These are phyloP conservation scores for Daubentonia madagascariensis DNA, from an alignment of 2,113 vertebrate species.

Conservation along the genomic window DNA sequence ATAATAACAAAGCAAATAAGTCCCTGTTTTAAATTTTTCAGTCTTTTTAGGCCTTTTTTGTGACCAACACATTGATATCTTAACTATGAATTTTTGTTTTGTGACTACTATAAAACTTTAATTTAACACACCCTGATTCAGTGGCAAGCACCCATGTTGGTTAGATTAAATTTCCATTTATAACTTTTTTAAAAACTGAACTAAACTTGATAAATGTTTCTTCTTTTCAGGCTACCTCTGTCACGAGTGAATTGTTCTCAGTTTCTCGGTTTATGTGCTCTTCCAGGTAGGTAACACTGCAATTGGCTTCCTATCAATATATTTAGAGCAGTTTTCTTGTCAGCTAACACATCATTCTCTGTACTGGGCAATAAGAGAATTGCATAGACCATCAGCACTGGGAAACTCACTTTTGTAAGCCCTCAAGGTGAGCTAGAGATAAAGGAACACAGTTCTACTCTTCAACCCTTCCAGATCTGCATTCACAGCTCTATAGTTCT, in stretches of 20 bases:
- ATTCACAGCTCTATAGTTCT: not conserved
- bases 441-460: not conserved
- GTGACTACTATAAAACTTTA: not conserved
- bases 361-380: not conserved
- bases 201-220: not conserved
- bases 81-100: slow-evolving; percentile 2
- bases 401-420: not conserved
- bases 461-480: not conserved
- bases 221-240: slow-evolving; percentile 87
- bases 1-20: not conserved
- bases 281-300: slow-evolving; percentile 86
- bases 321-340: not conserved
- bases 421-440: not conserved
- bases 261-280: slow-evolving; percentile 90
- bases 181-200: not conserved
- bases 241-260: slow-evolving; percentile 84
- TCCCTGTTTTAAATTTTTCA: not conserved
- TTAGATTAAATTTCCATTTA: slow-evolving; percentile 32
- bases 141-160: not conserved
- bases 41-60: not conserved
- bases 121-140: not conserved
- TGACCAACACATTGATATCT: not conserved
- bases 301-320: not conserved
- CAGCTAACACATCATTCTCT: not conserved
- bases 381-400: not conserved